Evolutionary conservation across 2,113 vertebrate genomes (phyloP).

Genomic region (Lanius ludovicianus): DNA sequence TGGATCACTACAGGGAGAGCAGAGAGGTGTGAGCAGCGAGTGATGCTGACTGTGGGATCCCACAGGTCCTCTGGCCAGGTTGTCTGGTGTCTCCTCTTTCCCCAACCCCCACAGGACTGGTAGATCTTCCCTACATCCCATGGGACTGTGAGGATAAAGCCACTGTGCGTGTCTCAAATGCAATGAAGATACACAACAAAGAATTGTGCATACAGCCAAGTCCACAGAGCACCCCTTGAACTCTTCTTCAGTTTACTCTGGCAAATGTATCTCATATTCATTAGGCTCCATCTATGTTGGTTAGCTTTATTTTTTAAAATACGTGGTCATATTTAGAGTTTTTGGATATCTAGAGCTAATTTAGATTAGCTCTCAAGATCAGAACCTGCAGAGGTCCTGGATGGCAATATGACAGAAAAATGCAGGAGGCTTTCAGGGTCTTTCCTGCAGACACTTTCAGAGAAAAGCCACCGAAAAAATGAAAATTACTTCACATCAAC

Average conservation of each 20-base stretch:
- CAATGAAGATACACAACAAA: not conserved
- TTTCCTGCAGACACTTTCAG: not conserved
- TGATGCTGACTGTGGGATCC: accelerated
- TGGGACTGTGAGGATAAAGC: not conserved
- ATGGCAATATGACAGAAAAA: not conserved
- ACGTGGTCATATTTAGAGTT: not conserved
- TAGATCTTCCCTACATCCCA: not conserved
- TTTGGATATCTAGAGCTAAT: not conserved
- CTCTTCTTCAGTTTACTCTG: not conserved
- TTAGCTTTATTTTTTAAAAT: not conserved
- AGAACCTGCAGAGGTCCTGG: not conserved
- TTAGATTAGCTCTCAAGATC: not conserved
- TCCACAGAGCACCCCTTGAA: not conserved
- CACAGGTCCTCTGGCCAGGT: accelerated
- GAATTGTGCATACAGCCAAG: not conserved
- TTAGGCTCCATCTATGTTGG: not conserved
- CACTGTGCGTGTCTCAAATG: not conserved
- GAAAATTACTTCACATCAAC: not conserved
- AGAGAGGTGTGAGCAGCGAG: accelerated
- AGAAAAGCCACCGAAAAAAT: not conserved
- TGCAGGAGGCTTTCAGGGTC: not conserved
- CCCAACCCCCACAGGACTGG: not conserved
- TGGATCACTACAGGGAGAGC: accelerated
- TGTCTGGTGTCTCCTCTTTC: not conserved
- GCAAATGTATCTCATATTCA: not conserved